Conservation (phyloP, 2,888 invertebrate species). For the Geophilus truncorum region DNA sequence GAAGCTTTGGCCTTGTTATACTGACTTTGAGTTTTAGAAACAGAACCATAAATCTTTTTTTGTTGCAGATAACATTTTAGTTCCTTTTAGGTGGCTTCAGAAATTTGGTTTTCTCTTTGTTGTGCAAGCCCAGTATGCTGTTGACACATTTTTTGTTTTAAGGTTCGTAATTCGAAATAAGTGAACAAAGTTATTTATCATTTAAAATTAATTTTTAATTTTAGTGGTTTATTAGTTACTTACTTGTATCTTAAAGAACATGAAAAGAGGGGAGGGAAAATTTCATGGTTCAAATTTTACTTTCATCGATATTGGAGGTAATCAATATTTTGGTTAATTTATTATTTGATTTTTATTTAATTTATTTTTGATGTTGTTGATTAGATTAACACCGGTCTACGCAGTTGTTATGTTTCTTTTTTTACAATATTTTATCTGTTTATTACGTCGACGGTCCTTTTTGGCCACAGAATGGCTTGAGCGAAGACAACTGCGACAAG, state of each 20-base stretch:
- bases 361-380: background rate
- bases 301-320: no score
- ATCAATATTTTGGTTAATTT: no score
- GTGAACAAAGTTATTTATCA: no score
- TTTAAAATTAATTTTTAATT: background rate
- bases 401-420: background rate
- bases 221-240: background rate
- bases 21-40: no score
- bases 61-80: background rate
- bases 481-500: background rate
- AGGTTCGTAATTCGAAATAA: background rate
- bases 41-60: no score
- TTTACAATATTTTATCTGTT: background rate
- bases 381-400: constrained; percentile 20
- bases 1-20: no score
- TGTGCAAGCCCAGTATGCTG: constrained; percentile 5
- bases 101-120: constrained; percentile 12
- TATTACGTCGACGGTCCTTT: constrained; percentile 8
- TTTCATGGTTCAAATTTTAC: background rate
- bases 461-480: background rate
- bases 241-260: constrained; percentile 3
- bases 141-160: constrained; percentile 33
- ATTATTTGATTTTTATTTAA: no score
- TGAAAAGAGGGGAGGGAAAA: background rate
- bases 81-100: background rate